Evolutionary conservation across 1,140 invertebrate species (phyloP), one percentile per base, ranked within the genome.

Genomic region (Agrypnia vestita): DNA sequence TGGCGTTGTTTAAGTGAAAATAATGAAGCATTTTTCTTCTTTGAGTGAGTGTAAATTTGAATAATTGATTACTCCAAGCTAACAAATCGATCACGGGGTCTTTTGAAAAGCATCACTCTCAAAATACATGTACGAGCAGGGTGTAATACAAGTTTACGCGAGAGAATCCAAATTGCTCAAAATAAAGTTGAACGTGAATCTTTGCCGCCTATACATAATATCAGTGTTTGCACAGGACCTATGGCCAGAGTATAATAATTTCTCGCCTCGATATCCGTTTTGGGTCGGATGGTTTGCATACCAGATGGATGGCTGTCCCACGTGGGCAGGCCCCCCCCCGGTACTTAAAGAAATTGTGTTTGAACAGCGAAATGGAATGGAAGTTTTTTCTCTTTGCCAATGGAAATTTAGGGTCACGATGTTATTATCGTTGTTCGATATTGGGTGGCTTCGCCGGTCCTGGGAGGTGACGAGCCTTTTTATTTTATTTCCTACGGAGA

Each of bases 331-430:
- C 69, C 51, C 25, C 72, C 79, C 46, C 79, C 73, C 80, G 67
- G 80, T 83, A 83, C 81, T 83, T 80, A 83, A 80, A 80, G 78
- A 77, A 83, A 83, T 83, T 83, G 82, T 83, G 82, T 83, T 83
- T 83, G 82, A 80, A 83, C 79, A 83, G 74, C 74, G 79, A 83
- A 83, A 83, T 83, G 82, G 82, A 79, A 83, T 83, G 82, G 76
- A 83, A 83, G 49, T 78, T 78, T 78, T 78, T 80, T 79, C 76
- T 83, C 78, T 80, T 83, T 83, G 76, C 72, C 81, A 61, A 80
- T 83, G 82, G 82, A 83, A 83, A 83, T 83, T 83, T 80, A 78
- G 82, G 82, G 82, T 83, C 82, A 80, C 78, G 74, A 76, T 80
- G 76, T 80, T 83, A 83, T 83, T 83, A 83, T 73, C 49, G 71